A percentile compares a stretch with the other conserved stretches of the same genome.
phyloP scores from a whole-genome alignment of 2,797 vertebrate species.

The Oreonectes daqikongensis region DNA sequence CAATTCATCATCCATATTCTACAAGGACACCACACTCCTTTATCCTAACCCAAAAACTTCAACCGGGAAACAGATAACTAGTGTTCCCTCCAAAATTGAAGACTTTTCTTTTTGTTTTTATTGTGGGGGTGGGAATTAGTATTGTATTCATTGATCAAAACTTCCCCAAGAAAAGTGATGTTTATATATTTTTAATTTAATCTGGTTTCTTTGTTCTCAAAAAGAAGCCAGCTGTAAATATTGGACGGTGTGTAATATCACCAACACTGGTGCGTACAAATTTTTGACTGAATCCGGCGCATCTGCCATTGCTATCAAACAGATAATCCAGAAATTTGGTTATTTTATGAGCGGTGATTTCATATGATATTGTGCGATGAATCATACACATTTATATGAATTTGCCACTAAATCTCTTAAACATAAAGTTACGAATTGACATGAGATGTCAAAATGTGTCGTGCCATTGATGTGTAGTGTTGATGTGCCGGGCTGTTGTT shows the following conservation, averaged over 20 bases:
- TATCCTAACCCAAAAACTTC: slow-evolving; percentile 67
- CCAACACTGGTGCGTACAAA: background rate
- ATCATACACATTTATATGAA: too few relatives aligned
- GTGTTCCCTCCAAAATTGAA: slow-evolving; percentile 44
- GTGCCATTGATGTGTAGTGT: background rate
- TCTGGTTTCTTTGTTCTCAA: slow-evolving; percentile 21
- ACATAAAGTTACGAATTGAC: background rate
- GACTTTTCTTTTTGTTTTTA: slow-evolving; percentile 38
- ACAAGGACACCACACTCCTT: slow-evolving; percentile 61
- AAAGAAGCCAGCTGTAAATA: background rate
- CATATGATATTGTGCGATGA: too few relatives aligned
- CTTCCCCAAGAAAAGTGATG: slow-evolving; percentile 35
- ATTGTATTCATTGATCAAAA: slow-evolving; percentile 56
- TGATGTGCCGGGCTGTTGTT: background rate
- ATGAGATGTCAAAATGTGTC: too few relatives aligned
- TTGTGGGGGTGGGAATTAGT: slow-evolving; percentile 32
- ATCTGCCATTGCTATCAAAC: background rate
- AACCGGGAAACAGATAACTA: slow-evolving; percentile 62
- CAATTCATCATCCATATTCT: slow-evolving; percentile 65
- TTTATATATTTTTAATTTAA: background rate
- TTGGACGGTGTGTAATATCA: background rate
- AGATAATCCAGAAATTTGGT: background rate
- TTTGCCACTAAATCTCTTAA: too few relatives aligned
- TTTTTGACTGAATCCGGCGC: background rate
- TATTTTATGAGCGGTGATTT: too few relatives aligned